Conservation (phyloP, 2,113 vertebrate genomes). For the Vombatus ursinus region DNA sequence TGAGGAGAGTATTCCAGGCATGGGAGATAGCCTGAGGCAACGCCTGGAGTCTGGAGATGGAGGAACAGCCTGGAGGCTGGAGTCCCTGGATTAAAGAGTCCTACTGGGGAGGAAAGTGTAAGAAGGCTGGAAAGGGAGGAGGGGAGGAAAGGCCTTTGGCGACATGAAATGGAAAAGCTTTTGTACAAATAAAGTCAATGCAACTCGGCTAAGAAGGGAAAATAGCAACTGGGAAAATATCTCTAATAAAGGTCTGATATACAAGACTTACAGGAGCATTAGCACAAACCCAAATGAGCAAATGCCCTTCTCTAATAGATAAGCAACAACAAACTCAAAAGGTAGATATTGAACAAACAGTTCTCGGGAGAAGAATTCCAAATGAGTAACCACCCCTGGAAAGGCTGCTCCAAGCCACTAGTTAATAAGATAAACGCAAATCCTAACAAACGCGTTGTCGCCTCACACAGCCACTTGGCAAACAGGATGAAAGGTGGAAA, state of each 20-base stretch:
- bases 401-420: neutral
- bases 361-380: neutral
- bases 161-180: neutral
- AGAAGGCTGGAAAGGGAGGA: neutral
- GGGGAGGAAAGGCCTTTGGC: neutral
- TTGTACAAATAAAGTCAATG: neutral
- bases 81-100: neutral
- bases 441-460: neutral
- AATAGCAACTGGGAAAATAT: no score
- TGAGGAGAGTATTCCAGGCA: neutral
- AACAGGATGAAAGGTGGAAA: neutral
- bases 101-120: neutral
- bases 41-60: no score
- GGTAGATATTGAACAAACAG: neutral
- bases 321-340: no score
- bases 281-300: no score
- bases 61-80: no score
- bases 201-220: neutral
- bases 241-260: no score
- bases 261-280: neutral
- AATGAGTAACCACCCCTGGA: neutral
- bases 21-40: no score
- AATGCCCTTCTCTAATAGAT: neutral
- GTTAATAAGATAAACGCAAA: neutral
- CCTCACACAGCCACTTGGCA: neutral